Percentiles rank a stretch among this genome's conserved stretches.
These are phyloP conservation scores for Protula sp. DNA, from an alignment of 2,888 invertebrate species.

Conservation along the genomic window DNA sequence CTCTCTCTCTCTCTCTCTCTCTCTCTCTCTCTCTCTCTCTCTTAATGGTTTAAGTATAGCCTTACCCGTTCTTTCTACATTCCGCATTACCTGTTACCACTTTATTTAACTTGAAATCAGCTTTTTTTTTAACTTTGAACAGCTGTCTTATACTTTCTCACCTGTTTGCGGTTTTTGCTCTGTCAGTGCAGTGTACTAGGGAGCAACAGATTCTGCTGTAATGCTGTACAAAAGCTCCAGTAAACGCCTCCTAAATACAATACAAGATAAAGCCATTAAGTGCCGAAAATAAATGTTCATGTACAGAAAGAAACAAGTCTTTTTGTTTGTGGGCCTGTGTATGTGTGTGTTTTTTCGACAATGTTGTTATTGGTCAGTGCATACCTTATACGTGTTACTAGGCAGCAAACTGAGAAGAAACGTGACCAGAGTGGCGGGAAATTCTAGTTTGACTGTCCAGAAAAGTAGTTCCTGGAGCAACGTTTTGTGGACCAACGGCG, in stretches of 20 bases:
- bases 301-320: too few relatives aligned
- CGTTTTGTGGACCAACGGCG: slow-evolving; percentile 32
- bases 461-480: slow-evolving; percentile 84
- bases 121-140: too few relatives aligned
- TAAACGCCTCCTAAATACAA: slow-evolving; percentile 70
- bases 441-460: slow-evolving; percentile 96
- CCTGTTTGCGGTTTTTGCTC: slow-evolving; percentile 69
- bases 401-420: slow-evolving; percentile 90
- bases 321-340: too few relatives aligned
- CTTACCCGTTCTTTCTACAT: too few relatives aligned
- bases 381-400: slow-evolving; percentile 90
- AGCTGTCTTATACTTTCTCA: too few relatives aligned
- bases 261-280: not conserved
- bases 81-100: too few relatives aligned
- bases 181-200: slow-evolving; percentile 55
- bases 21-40: too few relatives aligned
- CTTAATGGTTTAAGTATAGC: too few relatives aligned
- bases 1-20: too few relatives aligned
- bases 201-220: slow-evolving; percentile 91
- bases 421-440: slow-evolving; percentile 94
- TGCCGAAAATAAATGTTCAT: not conserved
- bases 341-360: too few relatives aligned
- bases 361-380: too few relatives aligned
- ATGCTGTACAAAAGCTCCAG: slow-evolving; percentile 90
- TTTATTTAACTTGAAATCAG: too few relatives aligned